Base-by-base conservation (phyloP, 2,797 vertebrate species). In the Danio albolineatus region DNA sequence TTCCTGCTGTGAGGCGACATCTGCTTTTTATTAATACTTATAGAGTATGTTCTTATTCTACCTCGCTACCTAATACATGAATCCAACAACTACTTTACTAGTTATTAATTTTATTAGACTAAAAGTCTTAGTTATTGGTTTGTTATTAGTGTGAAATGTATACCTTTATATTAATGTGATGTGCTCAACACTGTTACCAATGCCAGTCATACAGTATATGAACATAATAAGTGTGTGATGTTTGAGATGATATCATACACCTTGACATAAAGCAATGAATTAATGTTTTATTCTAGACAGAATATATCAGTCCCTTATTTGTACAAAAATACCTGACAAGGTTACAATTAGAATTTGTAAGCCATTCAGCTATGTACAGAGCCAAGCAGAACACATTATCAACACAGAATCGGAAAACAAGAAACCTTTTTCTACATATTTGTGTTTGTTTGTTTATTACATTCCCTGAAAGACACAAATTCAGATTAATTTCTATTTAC, bases 311-410 rank as follows among this genome's bases (percentile, higher is more conserved):
- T 96, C 96, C 95, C 95, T 97, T 96, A 94, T 96, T 96, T 96
- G 94, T 99, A 98, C 96, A 99, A 98, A 99, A 98, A 98, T 98
- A 98, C 96, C 96, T 96, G 95, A 97, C 98, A 92, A 95, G 94
- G 95, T 96, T 96, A 97, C 95, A 96, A 93, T 95, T 96, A 95
- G 89, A 92, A 95, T 94, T 95, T 94, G 95, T 93, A 94, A 96
- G 95, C 94, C 92, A 92, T 95, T 95, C 93, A 95, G 91, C 92
- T 95, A 96, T 96, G 92, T 96, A 97, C 96, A 97, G 87, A 94
- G 93, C 91, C 91, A 95, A 96, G 94, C 94, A 95, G 95, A 96
- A 93, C 94, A 96, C 94, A 94, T 89, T 89, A 89, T 91, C 92
- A 93, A 92, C 89, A 95, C 93, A 95, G 90, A 93, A 93, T 93